phyloP scores from a whole-genome alignment of 2,113 vertebrate species.

The Aldabrachelys gigantea region DNA sequence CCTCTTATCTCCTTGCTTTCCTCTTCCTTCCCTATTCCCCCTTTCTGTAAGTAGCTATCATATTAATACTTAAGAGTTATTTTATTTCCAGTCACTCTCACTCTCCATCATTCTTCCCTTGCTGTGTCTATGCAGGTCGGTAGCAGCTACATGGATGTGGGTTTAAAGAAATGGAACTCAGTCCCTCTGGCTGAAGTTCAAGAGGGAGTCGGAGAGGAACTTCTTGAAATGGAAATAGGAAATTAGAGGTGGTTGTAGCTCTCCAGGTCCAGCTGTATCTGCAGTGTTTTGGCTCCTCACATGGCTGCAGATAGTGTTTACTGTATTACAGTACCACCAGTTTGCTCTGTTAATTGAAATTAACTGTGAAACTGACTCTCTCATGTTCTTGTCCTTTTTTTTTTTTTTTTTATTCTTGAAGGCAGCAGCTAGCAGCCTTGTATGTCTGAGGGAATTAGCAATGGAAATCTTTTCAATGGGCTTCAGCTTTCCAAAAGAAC shows the following conservation, averaged over 20 bases:
- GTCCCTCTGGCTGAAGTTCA: background rate
- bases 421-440: background rate
- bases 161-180: background rate
- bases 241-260: background rate
- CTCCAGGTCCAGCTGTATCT: fast-evolving
- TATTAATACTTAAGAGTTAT: background rate
- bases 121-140: background rate
- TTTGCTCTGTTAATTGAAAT: background rate
- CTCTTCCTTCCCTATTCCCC: background rate
- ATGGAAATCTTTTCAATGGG: background rate
- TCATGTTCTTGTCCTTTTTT: background rate
- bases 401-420: background rate
- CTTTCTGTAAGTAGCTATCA: background rate
- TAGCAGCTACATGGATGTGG: background rate
- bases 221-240: background rate
- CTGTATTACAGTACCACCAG: fast-evolving
- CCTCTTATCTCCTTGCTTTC: background rate
- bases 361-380: background rate
- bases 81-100: fast-evolving
- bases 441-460: background rate
- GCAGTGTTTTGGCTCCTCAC: background rate
- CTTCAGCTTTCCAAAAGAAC: background rate
- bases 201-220: background rate
- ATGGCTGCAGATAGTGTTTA: background rate
- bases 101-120: background rate